Percentiles rank a stretch among this genome's conserved stretches.
These are phyloP conservation scores for Eudyptes chrysolophus DNA, from an alignment of 2,113 vertebrate genomes.

Conservation along the genomic window DNA sequence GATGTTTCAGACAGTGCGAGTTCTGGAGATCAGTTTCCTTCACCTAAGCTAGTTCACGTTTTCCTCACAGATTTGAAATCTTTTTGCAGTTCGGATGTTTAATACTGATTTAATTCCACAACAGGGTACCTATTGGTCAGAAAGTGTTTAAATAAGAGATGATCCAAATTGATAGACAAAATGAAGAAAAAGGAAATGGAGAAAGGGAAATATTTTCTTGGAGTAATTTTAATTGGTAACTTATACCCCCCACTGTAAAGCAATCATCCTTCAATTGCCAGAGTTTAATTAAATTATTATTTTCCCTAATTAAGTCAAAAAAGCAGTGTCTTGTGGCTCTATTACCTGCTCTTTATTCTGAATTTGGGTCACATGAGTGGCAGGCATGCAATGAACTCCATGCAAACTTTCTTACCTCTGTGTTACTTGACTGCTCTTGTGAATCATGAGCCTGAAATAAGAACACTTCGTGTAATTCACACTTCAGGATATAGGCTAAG, in stretches of 20 bases:
- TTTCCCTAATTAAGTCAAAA: neutral
- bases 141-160: neutral
- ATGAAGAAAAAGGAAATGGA: neutral
- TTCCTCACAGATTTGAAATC: neutral
- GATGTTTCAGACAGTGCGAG: fast-evolving
- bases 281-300: neutral
- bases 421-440: neutral
- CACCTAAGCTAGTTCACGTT: neutral
- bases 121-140: neutral
- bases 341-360: neutral
- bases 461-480: neutral
- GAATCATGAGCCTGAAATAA: neutral
- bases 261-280: neutral
- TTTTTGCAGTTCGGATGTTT: neutral
- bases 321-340: neutral
- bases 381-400: neutral
- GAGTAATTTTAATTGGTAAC: neutral
- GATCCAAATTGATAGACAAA: neutral
- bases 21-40: neutral
- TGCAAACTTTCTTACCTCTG: neutral
- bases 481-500: neutral
- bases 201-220: neutral
- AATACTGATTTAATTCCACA: neutral
- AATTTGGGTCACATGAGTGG: neutral
- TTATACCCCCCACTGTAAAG: neutral